Evolutionary conservation across 2,888 invertebrate species (phyloP).

Genomic region (Theretra japonica): DNA sequence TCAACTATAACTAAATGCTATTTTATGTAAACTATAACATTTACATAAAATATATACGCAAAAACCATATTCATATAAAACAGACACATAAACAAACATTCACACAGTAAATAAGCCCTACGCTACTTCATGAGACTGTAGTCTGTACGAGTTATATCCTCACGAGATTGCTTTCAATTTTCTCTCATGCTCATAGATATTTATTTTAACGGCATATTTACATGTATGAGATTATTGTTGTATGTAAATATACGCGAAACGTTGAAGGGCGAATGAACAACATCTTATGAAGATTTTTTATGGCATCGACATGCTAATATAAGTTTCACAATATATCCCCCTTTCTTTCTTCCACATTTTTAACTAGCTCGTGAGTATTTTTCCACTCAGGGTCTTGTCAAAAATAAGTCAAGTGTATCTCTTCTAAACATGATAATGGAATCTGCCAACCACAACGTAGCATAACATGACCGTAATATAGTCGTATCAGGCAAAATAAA

Average conservation of each 20-base stretch:
- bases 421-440: too few species aligned
- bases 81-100: background rate
- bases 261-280: too few species aligned
- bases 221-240: background rate
- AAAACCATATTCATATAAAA: background rate
- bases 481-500: too few species aligned
- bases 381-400: too few species aligned
- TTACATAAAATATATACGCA: background rate
- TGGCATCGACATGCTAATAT: too few species aligned
- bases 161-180: conserved; percentile 23
- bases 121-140: background rate
- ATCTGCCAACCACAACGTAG: too few species aligned
- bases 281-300: too few species aligned
- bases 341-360: too few species aligned
- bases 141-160: conserved; percentile 5
- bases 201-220: conserved; percentile 11
- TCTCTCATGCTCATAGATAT: background rate
- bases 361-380: too few species aligned
- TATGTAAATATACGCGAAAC: background rate
- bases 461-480: too few species aligned
- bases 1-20: background rate
- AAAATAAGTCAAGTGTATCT: too few species aligned
- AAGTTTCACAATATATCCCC: too few species aligned
- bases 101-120: conserved; percentile 1
- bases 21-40: background rate